Conservation (phyloP, 2,113 vertebrate genomes). For the Xyliphius kryptos region DNA sequence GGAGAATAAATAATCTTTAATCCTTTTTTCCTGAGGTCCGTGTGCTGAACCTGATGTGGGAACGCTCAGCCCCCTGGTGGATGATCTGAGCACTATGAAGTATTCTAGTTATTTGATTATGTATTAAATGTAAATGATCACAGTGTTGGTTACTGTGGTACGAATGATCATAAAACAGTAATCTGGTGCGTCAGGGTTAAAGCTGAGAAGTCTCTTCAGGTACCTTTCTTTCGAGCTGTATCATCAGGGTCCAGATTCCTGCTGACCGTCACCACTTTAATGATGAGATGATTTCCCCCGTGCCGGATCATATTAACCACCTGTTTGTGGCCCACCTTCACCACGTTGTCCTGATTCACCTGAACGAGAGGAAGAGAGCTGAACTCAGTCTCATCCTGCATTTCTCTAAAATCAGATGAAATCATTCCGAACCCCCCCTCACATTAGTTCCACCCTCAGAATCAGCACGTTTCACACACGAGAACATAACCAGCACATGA, state of each 20-base stretch:
- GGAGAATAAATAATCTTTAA: too few relatives aligned
- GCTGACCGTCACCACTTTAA: conserved; percentile 86
- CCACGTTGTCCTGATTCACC: conserved; percentile 87
- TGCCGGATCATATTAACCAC: conserved; percentile 89
- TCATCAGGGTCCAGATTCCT: conserved; percentile 83
- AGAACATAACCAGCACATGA: too few relatives aligned
- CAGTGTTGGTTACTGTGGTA: too few relatives aligned
- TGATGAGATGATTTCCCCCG: conserved; percentile 78
- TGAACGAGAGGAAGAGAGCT: conserved; percentile 40
- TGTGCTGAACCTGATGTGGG: too few relatives aligned
- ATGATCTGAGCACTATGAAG: too few relatives aligned
- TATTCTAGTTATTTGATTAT: too few relatives aligned
- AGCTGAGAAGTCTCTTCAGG: not conserved
- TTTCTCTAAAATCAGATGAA: not conserved
- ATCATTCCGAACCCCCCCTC: too few relatives aligned
- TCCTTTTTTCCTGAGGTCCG: too few relatives aligned
- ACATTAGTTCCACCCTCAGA: too few relatives aligned
- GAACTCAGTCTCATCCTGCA: not conserved
- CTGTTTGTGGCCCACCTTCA: conserved; percentile 87
- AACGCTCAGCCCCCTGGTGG: too few relatives aligned
- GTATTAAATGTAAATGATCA: not conserved
- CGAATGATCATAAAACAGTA: too few relatives aligned
- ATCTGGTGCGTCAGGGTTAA: not conserved
- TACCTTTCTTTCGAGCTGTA: conserved; percentile 86
- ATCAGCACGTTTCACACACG: too few relatives aligned